A percentile compares a stretch with the other conserved stretches of the same genome.
phyloP scores from a whole-genome alignment of 2,888 invertebrate genomes.

The Drosophila affinis region DNA sequence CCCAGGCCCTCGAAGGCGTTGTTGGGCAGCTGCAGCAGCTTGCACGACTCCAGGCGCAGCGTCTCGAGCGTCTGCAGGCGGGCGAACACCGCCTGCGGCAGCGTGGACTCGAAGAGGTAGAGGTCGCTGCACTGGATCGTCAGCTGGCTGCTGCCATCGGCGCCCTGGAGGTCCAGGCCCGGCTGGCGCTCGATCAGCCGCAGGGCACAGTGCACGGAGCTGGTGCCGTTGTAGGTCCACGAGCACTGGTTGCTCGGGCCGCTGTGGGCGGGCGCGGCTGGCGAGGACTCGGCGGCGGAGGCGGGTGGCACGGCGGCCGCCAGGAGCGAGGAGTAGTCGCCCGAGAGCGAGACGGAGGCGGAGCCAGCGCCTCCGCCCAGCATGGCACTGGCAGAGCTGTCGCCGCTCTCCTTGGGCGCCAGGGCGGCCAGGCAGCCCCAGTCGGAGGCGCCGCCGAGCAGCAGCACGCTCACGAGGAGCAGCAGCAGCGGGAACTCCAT shows the following conservation, averaged over 20 bases:
- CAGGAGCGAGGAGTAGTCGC: conserved; percentile 65
- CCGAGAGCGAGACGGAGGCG: conserved; percentile 62
- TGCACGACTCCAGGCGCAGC: conserved; percentile 90
- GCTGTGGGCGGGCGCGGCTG: conserved; percentile 56
- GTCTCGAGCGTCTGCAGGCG: conserved; percentile 89
- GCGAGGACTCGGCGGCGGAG: conserved; percentile 24
- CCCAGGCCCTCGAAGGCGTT: conserved; percentile 91
- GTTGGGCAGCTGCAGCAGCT: conserved; percentile 89
- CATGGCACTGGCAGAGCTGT: conserved; percentile 62
- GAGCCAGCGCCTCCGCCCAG: conserved; percentile 60
- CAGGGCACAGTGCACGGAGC: conserved; percentile 87
- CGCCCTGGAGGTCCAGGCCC: conserved; percentile 85
- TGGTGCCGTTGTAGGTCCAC: conserved; percentile 84
- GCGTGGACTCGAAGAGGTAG: conserved; percentile 91
- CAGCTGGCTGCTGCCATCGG: conserved; percentile 90
- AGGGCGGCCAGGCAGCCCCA: conserved; percentile 32
- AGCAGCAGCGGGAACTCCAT: conserved; percentile 25
- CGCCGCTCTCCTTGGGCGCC: conserved; percentile 49
- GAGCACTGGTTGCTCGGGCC: conserved; percentile 84
- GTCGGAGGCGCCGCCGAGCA: not conserved
- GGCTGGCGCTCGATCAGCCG: conserved; percentile 88
- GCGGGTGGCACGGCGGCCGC: conserved; percentile 37
- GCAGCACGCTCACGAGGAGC: conserved; percentile 14
- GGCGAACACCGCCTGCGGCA: conserved; percentile 90
- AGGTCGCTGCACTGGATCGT: conserved; percentile 91